Conservation (phyloP, 2,888 invertebrate species). For the Morpho helenor region DNA sequence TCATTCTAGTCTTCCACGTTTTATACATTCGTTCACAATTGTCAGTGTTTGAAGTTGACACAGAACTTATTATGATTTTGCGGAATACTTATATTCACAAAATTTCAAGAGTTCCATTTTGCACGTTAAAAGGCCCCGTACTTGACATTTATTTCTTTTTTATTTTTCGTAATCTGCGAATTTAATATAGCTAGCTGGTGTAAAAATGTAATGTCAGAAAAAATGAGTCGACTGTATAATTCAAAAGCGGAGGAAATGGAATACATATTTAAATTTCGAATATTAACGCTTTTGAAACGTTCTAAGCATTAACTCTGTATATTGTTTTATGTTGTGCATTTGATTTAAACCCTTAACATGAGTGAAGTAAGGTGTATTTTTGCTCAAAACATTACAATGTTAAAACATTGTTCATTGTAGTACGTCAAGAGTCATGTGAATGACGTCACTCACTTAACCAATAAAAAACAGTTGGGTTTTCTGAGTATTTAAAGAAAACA, state of each 20-base stretch:
- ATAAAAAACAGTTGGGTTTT: slow-evolving; percentile 32
- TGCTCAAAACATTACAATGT: slow-evolving; percentile 24
- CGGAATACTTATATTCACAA: slow-evolving; percentile 13
- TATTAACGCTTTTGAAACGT: slow-evolving; percentile 33
- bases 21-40: not conserved
- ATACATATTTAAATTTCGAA: slow-evolving; percentile 55
- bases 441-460: slow-evolving; percentile 43
- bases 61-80: slow-evolving; percentile 44
- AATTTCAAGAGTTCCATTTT: slow-evolving; percentile 30
- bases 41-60: not conserved
- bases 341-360: slow-evolving; percentile 31
- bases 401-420: slow-evolving; percentile 42
- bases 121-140: slow-evolving; percentile 44
- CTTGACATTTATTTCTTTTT: slow-evolving; percentile 64
- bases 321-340: not conserved
- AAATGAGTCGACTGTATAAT: slow-evolving; percentile 49
- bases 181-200: slow-evolving; percentile 56
- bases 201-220: slow-evolving; percentile 52
- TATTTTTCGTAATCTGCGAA: slow-evolving; percentile 63
- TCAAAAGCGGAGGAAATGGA: slow-evolving; percentile 45
- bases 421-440: slow-evolving; percentile 52
- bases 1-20: slow-evolving; percentile 2
- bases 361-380: slow-evolving; percentile 33
- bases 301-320: slow-evolving; percentile 26
- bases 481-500: slow-evolving; percentile 31